These are phyloP conservation scores for Clarias platycephalus DNA, from an alignment of 2,797 vertebrate species.

Conservation along the genomic window DNA sequence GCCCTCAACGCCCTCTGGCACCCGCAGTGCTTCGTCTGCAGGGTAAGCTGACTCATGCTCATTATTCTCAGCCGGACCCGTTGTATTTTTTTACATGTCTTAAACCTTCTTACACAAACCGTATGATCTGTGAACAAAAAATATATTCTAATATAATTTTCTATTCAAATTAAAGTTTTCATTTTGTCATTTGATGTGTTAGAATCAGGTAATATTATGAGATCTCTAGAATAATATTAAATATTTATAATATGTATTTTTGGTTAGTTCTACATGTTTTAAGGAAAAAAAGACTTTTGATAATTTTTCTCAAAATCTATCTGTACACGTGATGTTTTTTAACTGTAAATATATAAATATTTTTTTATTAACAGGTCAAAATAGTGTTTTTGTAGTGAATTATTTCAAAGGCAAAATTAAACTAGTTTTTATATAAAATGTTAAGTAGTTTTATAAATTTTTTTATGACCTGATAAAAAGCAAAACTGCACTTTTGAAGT, in stretches of 20 bases:
- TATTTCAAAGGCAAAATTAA: not conserved
- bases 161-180: not conserved
- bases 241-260: not conserved
- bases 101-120: not conserved
- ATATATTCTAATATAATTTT: too few relatives aligned
- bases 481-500: too few relatives aligned
- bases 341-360: not conserved
- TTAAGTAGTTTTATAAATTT: too few relatives aligned
- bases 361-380: not conserved
- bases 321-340: not conserved
- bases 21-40: conserved; percentile 89
- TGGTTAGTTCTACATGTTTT: not conserved
- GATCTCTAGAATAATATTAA: not conserved
- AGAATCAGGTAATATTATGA: not conserved
- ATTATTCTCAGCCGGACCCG: not conserved
- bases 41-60: conserved; percentile 71
- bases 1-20: conserved; percentile 90
- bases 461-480: too few relatives aligned
- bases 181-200: not conserved
- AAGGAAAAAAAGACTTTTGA: not conserved
- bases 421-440: too few relatives aligned
- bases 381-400: not conserved
- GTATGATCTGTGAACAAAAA: not conserved
- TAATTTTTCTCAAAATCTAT: not conserved
- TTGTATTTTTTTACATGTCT: not conserved